phyloP scores from a whole-genome alignment of 2,888 invertebrate species.

The Drosophila bunnanda region DNA sequence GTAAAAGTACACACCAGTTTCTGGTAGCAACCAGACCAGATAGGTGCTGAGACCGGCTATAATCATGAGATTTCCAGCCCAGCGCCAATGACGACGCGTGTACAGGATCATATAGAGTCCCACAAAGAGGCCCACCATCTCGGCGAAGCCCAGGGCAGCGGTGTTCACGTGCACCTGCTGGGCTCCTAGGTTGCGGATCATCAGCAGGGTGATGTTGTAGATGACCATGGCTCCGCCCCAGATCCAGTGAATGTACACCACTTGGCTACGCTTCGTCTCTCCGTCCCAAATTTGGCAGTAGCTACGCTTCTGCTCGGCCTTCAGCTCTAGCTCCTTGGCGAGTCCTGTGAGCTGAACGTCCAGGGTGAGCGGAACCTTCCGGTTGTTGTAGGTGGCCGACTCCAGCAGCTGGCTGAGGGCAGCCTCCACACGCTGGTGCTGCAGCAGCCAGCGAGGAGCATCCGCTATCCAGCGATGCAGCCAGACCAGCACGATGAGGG shows the following conservation, averaged over 20 bases:
- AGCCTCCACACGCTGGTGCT: constrained; percentile 78
- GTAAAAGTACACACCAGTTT: constrained; percentile 65
- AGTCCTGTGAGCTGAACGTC: constrained; percentile 80
- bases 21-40: constrained; percentile 82
- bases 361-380: constrained; percentile 82
- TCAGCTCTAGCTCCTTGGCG: constrained; percentile 59
- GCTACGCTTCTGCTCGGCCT: constrained; percentile 33
- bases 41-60: constrained; percentile 77
- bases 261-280: constrained; percentile 73
- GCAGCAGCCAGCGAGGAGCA: constrained; percentile 84
- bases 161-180: constrained; percentile 84
- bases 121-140: constrained; percentile 83
- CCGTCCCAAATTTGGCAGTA: constrained; percentile 84
- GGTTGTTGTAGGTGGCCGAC: constrained; percentile 83
- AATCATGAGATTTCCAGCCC: constrained; percentile 82
- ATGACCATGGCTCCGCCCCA: constrained; percentile 82
- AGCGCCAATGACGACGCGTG: constrained; percentile 82
- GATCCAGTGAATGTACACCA: constrained; percentile 79
- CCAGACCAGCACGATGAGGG: constrained; percentile 83
- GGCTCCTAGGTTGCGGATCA: constrained; percentile 84
- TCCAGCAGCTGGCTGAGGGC: constrained; percentile 81
- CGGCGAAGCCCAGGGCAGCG: constrained; percentile 83
- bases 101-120: constrained; percentile 83
- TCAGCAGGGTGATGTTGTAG: constrained; percentile 84
- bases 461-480: constrained; percentile 85